Conservation (phyloP, 2,888 invertebrate genomes). For the Lucinisca nassula region DNA sequence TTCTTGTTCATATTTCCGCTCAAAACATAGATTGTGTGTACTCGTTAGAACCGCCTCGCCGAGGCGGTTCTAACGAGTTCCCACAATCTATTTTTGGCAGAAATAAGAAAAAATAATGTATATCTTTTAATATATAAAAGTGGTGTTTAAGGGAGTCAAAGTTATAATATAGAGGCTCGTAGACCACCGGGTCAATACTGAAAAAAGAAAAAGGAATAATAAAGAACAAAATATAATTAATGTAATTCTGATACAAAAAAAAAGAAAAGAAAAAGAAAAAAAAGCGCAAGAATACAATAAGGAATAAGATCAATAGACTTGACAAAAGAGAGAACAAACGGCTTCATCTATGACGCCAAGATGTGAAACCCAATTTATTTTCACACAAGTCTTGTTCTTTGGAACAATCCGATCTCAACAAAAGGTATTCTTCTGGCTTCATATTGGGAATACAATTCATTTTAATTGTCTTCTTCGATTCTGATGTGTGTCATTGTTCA, state of each 20-base stretch:
- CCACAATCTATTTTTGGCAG: too few relatives aligned
- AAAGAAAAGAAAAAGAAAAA: background rate
- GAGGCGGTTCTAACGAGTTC: too few relatives aligned
- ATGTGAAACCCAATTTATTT: conserved; percentile 1
- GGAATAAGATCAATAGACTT: background rate
- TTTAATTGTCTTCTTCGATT: background rate
- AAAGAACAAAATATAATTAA: background rate
- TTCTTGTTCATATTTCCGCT: too few relatives aligned
- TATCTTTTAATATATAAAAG: too few relatives aligned
- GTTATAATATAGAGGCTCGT: too few relatives aligned
- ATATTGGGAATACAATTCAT: background rate
- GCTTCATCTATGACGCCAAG: background rate
- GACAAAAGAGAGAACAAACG: background rate
- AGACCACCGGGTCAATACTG: background rate
- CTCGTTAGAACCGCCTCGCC: too few relatives aligned
- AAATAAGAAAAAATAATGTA: too few relatives aligned
- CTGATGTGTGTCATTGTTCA: background rate
- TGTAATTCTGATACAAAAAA: background rate
- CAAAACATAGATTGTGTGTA: too few relatives aligned
- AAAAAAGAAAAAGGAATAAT: background rate
- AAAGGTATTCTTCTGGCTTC: background rate
- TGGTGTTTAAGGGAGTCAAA: too few relatives aligned
- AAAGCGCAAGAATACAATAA: background rate
- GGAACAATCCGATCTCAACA: background rate
- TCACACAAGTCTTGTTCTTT: background rate